A percentile compares a stretch with the other conserved stretches of the same genome.
Evolutionary conservation across 2,113 vertebrate species (phyloP).

Genomic region (Sinocyclocheilus anshuiensis): DNA sequence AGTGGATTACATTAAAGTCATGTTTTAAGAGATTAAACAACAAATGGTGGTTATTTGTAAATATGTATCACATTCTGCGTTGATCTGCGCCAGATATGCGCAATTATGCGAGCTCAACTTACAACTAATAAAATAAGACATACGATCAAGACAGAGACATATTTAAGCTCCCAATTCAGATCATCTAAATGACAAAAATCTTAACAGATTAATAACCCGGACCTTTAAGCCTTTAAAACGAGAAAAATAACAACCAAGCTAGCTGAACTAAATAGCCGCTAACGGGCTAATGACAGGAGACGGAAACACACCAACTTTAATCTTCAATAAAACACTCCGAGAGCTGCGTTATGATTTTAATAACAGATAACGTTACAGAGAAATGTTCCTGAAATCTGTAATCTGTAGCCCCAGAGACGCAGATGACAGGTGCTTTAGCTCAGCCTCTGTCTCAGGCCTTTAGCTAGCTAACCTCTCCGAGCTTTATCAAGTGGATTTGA

Average conservation of each 20-base stretch:
- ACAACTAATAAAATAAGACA: neutral
- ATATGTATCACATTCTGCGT: neutral
- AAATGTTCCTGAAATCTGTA: neutral
- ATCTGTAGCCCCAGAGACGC: neutral
- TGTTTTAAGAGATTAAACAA: neutral
- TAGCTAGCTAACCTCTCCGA: neutral
- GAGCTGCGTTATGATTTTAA: neutral
- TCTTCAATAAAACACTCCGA: neutral
- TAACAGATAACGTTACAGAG: neutral
- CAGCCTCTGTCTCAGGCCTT: neutral
- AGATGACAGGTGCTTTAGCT: conserved; percentile 2
- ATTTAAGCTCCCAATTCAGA: neutral
- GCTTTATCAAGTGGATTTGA: too few relatives aligned
- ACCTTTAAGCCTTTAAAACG: neutral
- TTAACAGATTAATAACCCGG: neutral
- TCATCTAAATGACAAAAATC: neutral
- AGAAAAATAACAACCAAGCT: neutral
- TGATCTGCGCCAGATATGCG: neutral
- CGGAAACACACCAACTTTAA: neutral
- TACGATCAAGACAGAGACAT: neutral
- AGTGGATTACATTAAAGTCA: neutral
- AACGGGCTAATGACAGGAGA: neutral
- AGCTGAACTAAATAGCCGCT: neutral
- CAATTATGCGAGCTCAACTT: neutral
- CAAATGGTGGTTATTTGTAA: neutral